phyloP scores from a whole-genome alignment of 1,140 invertebrate genomes.

The Drosophila mauritiana region DNA sequence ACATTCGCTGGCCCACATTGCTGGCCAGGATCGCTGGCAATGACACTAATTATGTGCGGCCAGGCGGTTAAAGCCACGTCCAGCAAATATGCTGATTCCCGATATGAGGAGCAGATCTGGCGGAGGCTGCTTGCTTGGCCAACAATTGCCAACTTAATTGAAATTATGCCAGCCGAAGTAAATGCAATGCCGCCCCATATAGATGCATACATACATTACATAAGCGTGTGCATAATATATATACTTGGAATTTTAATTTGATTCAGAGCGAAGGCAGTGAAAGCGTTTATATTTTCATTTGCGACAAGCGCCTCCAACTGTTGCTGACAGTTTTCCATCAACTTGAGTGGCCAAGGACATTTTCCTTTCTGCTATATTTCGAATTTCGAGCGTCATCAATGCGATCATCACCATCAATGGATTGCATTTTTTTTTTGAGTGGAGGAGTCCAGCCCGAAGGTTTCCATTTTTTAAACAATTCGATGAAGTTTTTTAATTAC shows the following conservation, averaged over 20 bases:
- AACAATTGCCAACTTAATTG: slow-evolving; percentile 71
- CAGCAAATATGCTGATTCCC: slow-evolving; percentile 51
- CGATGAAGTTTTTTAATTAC: slow-evolving; percentile 50
- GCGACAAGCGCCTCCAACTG: slow-evolving; percentile 64
- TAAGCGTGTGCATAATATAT: neutral
- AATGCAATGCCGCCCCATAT: slow-evolving; percentile 26
- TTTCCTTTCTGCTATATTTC: slow-evolving; percentile 23
- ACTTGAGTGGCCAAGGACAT: slow-evolving; percentile 59
- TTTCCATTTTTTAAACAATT: slow-evolving; percentile 26
- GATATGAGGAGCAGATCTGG: slow-evolving; percentile 19
- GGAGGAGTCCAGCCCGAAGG: slow-evolving; percentile 1
- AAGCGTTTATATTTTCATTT: slow-evolving; percentile 53
- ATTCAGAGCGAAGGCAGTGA: slow-evolving; percentile 42
- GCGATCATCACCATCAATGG: slow-evolving; percentile 13
- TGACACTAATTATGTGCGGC: slow-evolving; percentile 73
- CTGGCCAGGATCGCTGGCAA: slow-evolving; percentile 44
- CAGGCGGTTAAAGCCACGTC: slow-evolving; percentile 43
- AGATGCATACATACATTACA: slow-evolving; percentile 10
- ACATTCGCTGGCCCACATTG: slow-evolving; percentile 31
- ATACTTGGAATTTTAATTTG: slow-evolving; percentile 48
- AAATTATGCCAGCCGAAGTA: slow-evolving; percentile 52
- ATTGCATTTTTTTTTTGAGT: neutral
- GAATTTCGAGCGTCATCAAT: slow-evolving; percentile 29
- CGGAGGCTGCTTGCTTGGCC: slow-evolving; percentile 31
- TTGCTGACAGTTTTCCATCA: slow-evolving; percentile 77